These are phyloP conservation scores for Rhea pennata DNA, from an alignment of 2,113 vertebrate species.

Conservation along the genomic window DNA sequence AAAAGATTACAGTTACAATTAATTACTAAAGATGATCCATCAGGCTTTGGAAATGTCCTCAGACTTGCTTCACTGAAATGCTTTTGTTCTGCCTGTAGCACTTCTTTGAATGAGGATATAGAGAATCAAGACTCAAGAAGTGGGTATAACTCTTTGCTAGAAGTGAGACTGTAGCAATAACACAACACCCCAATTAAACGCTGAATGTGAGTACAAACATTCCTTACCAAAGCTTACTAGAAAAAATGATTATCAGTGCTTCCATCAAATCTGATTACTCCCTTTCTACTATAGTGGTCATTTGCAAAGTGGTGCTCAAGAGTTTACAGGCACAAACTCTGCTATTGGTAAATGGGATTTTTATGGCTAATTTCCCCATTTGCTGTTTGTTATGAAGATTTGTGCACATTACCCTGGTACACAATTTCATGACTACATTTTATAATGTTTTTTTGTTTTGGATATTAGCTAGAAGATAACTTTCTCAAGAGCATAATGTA, in stretches of 20 bases:
- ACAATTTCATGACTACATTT: not conserved
- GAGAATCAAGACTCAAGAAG: not conserved
- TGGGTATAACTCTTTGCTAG: not conserved
- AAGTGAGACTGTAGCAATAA: not conserved
- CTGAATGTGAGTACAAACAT: not conserved
- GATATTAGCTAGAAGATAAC: conserved; percentile 4
- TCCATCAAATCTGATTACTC: conserved; percentile 15
- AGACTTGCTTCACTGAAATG: not conserved
- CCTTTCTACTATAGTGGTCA: conserved; percentile 27
- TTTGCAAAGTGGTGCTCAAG: conserved; percentile 28
- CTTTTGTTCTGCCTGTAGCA: not conserved
- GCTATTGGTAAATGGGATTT: conserved; percentile 18
- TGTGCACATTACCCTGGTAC: not conserved
- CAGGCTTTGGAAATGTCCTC: not conserved
- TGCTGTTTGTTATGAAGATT: conserved; percentile 13
- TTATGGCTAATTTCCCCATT: conserved; percentile 7
- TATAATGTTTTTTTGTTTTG: not conserved
- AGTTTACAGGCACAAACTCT: conserved; percentile 25
- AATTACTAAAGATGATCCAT: not conserved
- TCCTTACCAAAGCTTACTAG: conserved; percentile 1
- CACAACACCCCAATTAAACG: not conserved
- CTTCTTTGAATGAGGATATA: not conserved
- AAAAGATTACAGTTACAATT: not conserved
- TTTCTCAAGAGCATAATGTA: conserved; percentile 9
- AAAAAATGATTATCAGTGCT: conserved; percentile 5